Evolutionary conservation across 1,140 invertebrate species (phyloP).

Genomic region (Orussus abietinus): DNA sequence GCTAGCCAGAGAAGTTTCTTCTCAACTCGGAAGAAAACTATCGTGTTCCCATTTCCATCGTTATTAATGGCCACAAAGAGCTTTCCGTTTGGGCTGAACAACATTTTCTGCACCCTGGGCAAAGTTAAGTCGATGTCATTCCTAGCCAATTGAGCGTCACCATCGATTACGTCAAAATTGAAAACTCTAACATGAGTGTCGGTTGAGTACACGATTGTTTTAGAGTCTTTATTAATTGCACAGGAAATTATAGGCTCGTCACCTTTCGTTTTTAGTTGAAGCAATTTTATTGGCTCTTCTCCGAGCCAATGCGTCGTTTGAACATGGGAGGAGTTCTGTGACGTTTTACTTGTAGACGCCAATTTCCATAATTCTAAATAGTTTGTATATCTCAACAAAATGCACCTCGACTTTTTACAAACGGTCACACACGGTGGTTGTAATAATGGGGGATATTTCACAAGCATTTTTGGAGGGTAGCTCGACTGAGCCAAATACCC

Average conservation of each 20-base stretch:
- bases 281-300: constrained; percentile 62
- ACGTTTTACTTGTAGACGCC: constrained; percentile 42
- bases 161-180: constrained; percentile 57
- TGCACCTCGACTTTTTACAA: constrained; percentile 55
- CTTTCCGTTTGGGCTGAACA: constrained; percentile 47
- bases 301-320: constrained; percentile 40
- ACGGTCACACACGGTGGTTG: constrained; percentile 60
- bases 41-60: constrained; percentile 19
- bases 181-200: constrained; percentile 63
- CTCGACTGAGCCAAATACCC: constrained; percentile 67
- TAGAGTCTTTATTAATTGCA: constrained; percentile 64
- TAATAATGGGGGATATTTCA: constrained; percentile 69
- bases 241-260: constrained; percentile 63
- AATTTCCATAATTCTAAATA: constrained; percentile 64
- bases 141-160: constrained; percentile 31
- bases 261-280: constrained; percentile 60
- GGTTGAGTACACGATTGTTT: constrained; percentile 73
- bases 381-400: constrained; percentile 68
- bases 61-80: constrained; percentile 39
- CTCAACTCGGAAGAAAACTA: constrained; percentile 37
- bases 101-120: constrained; percentile 38
- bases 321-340: constrained; percentile 29
- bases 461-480: constrained; percentile 61
- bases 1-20: constrained; percentile 33
- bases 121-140: constrained; percentile 34